Evolutionary conservation across 2,888 invertebrate species (phyloP).

Genomic region (Aspidiotus rigidus): DNA sequence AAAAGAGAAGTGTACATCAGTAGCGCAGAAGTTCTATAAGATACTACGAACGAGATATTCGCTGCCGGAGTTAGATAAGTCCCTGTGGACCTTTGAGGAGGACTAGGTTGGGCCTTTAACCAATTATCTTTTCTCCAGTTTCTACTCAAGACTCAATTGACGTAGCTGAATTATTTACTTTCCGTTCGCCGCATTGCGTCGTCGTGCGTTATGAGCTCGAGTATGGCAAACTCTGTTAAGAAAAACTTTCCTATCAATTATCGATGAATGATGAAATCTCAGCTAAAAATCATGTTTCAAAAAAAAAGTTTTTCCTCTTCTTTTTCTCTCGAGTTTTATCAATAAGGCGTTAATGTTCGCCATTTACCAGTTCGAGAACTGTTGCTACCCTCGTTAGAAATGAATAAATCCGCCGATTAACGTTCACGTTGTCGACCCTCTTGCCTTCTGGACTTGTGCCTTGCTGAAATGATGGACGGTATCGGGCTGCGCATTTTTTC

Average conservation of each 20-base stretch:
- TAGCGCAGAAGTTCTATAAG: background rate
- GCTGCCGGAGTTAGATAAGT: constrained; percentile 31
- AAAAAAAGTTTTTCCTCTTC: background rate
- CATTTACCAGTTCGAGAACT: too few species aligned
- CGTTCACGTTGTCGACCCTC: too few species aligned
- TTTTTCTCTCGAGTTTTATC: background rate
- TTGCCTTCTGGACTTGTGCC: too few species aligned
- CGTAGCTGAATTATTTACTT: constrained; percentile 32
- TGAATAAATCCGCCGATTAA: too few species aligned
- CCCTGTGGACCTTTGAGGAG: constrained; percentile 29
- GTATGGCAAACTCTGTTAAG: constrained; percentile 5
- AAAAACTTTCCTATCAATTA: constrained; percentile 30
- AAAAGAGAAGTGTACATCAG: constrained; percentile 1
- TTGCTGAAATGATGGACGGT: too few species aligned
- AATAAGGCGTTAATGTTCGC: too few species aligned
- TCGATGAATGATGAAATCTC: constrained; percentile 30
- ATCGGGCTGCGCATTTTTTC: too few species aligned
- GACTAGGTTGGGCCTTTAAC: constrained; percentile 29
- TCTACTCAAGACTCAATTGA: constrained; percentile 33
- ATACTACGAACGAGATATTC: constrained; percentile 25
- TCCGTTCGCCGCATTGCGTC: background rate
- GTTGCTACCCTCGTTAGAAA: too few species aligned
- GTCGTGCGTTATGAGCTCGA: background rate
- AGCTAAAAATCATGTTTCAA: constrained; percentile 15
- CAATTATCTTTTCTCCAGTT: constrained; percentile 32